These are phyloP conservation scores for Chiridota heheva DNA, from an alignment of 35 echinoderm and acorn worm species.

Conservation along the genomic window DNA sequence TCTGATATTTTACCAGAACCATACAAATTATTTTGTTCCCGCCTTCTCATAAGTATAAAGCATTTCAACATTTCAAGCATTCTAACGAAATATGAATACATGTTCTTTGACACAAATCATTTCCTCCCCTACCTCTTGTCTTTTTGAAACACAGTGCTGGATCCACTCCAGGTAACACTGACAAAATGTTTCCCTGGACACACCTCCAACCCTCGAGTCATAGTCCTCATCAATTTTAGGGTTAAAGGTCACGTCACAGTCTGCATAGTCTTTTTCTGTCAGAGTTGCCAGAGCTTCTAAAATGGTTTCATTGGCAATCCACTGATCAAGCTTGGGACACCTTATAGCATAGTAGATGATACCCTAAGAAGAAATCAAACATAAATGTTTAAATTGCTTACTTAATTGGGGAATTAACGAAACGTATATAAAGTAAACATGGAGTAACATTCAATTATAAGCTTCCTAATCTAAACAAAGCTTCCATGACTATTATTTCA, in stretches of 20 bases:
- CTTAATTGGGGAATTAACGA: too few relatives aligned
- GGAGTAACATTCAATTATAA: too few relatives aligned
- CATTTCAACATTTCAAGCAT: too few relatives aligned
- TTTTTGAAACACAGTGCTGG: constrained; percentile 85
- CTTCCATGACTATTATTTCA: too few relatives aligned
- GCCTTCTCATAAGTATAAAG: too few relatives aligned
- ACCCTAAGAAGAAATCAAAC: constrained; percentile 53
- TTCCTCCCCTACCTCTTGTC: constrained; percentile 92
- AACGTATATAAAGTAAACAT: too few relatives aligned
- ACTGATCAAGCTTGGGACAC: constrained; percentile 85
- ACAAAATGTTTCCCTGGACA: constrained; percentile 87
- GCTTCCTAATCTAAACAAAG: too few relatives aligned
- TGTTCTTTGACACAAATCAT: too few relatives aligned
- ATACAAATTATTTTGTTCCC: too few relatives aligned
- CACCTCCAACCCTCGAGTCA: constrained; percentile 51
- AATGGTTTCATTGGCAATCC: constrained; percentile 67
- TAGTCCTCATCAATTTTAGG: constrained; percentile 98
- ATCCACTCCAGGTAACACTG: constrained; percentile 86
- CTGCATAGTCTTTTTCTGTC: constrained; percentile 70
- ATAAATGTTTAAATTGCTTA: background rate
- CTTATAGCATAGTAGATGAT: constrained; percentile 98
- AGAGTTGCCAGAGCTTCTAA: constrained; percentile 66
- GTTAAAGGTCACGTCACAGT: constrained; percentile 96
- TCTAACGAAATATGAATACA: too few relatives aligned
- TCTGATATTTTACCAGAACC: too few relatives aligned